Evolutionary conservation across 2,113 vertebrate species (phyloP), one percentile per base, ranked within the genome.

Genomic region (Tyrannus savana): DNA sequence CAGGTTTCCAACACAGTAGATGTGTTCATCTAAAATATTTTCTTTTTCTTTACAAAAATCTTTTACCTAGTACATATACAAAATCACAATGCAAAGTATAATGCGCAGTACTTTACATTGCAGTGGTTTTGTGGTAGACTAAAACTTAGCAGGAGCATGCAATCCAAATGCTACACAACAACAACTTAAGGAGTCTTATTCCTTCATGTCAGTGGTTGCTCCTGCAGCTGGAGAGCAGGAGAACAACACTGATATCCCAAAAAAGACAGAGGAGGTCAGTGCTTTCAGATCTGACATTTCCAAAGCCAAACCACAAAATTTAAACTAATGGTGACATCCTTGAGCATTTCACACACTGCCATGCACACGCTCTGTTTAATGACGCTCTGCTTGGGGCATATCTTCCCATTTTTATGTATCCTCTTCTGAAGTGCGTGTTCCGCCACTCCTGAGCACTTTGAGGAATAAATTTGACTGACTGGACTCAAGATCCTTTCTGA

Each of bases 21-120:
- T 97, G 97, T 77, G 79, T 91, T 98, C 16, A 93, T 85, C 97
- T 97, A 98, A 92, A 97, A 97, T 84, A 97, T 15, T 90, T 94
- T 93, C 93, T 94, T 76, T 91, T 94, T 83, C 50, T 78, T 96
- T 97, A 97, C 58, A 97, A 97, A 98, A 93, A 82, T 89, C 78
- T 94, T 97, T 96, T 62, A 82, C 39, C 78, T 98, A 97, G 47
- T 96, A 95, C 84, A 90, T 87, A 92, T 96, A 97, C 60, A 96
- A 98, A 98, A 96, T 55, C 66, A 62, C 86, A 89, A 84, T 41
- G 84, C 74, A 95, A 97, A 94, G 67, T 79, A 71, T 79, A 96
- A 87, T 69, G 93, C 80, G 67, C 86, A 94, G 81, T 94, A 97
- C 96, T 97, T 94, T 96, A 98, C 95, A 96, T 72, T 10, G 15